Base-by-base conservation (phyloP, 2,113 vertebrate species). In the Hystrix brachyura region DNA sequence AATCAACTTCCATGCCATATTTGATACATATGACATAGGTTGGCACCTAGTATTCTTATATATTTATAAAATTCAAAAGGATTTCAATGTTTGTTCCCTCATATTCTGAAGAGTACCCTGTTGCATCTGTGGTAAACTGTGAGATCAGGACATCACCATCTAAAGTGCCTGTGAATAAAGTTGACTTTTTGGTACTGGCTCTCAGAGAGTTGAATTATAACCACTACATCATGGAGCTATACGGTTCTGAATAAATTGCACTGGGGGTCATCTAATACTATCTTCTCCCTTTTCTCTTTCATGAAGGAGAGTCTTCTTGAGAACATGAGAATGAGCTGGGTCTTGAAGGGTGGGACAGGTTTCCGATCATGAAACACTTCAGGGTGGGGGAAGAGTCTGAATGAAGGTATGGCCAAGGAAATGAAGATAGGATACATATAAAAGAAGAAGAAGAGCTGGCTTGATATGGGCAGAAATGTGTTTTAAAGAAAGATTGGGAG, bases 341-440 rank as follows among this genome's bases (percentile, higher is more conserved):
- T 17, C 62, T 92, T 84, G 32, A 92, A 92, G 19, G 25, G 19
- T 90, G 4, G 81, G 53, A 23, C 38, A 81, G 7, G 15, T 29
- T 95, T 92, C 84, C 48, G 59, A 94, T 84, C 23, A 71, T 67
- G 80, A 91, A 76, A 69, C 0, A 92, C 74, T 95, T 85, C 71
- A 87, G 21, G 7, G 7, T 92, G 3, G 1, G 1, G 27, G 15
- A 90, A 90, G 32, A 90, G 14, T 15, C 72, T 65, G 17, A 92
- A 88, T 87, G 76, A 80, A 90, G 43, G 11, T 57, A 94, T 94
- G 18, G 8, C 12, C 38, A 64, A 76, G 12, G 34, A 71, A 90
- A 76, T 48, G 19, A 95, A 69, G 32, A 71, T 62, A 87, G 2
- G 3, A 65, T 43, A 2, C 79, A 21, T 92, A 38, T 81, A 12